Evolutionary conservation across 2,797 vertebrate species (phyloP).

Genomic region (Micropoecilia bifurca): DNA sequence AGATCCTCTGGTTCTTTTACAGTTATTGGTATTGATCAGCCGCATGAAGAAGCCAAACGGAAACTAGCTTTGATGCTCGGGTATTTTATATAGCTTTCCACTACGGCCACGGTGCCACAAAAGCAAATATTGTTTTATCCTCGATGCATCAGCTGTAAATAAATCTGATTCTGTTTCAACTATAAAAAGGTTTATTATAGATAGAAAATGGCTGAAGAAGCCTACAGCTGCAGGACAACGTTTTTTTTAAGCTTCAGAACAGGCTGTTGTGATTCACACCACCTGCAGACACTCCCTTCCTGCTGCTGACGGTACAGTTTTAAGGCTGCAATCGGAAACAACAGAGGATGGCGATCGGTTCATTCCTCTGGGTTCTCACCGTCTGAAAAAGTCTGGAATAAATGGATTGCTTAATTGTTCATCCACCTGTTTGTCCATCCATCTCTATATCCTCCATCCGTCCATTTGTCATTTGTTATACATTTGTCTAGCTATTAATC

Average conservation of each 20-base stretch:
- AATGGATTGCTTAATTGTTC: background rate
- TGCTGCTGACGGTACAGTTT: background rate
- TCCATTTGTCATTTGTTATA: background rate
- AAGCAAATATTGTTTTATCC: background rate
- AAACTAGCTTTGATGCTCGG: background rate
- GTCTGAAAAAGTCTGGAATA: background rate
- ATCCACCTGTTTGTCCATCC: background rate
- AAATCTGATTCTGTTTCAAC: background rate
- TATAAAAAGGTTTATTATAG: background rate
- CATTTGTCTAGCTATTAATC: background rate
- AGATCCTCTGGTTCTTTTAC: slow-evolving; percentile 7
- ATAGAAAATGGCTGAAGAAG: background rate
- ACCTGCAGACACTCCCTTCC: slow-evolving; percentile 10
- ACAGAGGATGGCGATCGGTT: slow-evolving; percentile 13
- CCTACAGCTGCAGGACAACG: no score
- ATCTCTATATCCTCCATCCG: background rate
- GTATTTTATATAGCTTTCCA: background rate
- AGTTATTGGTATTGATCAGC: slow-evolving; percentile 30
- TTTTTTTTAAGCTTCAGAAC: slow-evolving; percentile 14
- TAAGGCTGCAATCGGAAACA: background rate
- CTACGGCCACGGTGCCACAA: background rate
- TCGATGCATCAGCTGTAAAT: background rate
- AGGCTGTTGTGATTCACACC: slow-evolving; percentile 30
- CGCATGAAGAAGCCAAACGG: slow-evolving; percentile 1
- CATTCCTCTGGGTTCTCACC: background rate